Evolutionary conservation across 2,113 vertebrate species (phyloP).

Genomic region (Aptenodytes patagonicus): DNA sequence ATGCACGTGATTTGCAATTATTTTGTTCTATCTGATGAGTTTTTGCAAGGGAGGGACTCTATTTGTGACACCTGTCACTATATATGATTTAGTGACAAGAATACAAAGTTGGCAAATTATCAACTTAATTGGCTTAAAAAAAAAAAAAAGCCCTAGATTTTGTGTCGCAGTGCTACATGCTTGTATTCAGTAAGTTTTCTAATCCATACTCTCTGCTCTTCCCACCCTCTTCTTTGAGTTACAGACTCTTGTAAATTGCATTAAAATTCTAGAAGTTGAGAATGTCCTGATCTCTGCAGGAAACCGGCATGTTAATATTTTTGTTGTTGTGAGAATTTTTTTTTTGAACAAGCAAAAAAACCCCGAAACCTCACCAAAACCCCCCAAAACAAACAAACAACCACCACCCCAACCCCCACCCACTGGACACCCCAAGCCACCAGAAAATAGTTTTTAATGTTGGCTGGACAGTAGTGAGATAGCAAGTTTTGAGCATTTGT

Average conservation of each 20-base stretch:
- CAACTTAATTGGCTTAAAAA: not conserved
- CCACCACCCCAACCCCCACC: fast-evolving
- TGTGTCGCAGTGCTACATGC: fast-evolving
- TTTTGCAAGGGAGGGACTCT: not conserved
- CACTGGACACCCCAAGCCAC: fast-evolving
- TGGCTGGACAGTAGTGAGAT: not conserved
- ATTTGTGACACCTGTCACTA: not conserved
- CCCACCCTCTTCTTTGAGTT: not conserved
- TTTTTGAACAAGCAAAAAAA: not conserved
- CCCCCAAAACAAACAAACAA: not conserved
- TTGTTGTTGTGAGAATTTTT: not conserved
- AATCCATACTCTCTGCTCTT: not conserved
- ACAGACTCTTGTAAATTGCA: not conserved
- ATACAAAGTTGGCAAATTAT: not conserved
- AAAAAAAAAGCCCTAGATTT: not conserved
- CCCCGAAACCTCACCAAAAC: not conserved
- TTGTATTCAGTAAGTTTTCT: not conserved
- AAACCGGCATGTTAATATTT: not conserved
- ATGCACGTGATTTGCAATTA: not conserved
- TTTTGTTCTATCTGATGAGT: not conserved
- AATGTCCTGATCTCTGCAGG: not conserved
- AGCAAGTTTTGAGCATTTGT: not conserved
- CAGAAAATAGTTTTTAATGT: not conserved
- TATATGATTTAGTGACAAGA: not conserved
- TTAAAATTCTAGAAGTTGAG: not conserved